Base-by-base conservation (phyloP, 2,888 invertebrate genomes). In the Argynnis bischoffii region DNA sequence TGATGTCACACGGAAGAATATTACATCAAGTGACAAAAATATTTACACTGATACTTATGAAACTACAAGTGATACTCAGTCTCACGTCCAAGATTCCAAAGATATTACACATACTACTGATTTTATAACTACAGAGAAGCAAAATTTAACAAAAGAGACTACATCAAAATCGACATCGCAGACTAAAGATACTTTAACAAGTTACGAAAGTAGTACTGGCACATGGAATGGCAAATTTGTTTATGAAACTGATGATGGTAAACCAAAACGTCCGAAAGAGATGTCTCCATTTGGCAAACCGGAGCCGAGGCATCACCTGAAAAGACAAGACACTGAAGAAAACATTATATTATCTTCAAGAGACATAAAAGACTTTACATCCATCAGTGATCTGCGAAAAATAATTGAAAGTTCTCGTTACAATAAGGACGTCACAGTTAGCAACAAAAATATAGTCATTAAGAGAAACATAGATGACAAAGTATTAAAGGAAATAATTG, bases 161-260 rank as follows among this genome's bases (percentile, higher is more conserved):
- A 81, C 81, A 63, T 84, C 85, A 35, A 79, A 79, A 46, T 79
- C 81, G 31, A 83, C 79, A 55, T 82, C 84, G 64, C 80, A 89
- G 75, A 86, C 85, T 66, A 92, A 92, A 79, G 92, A 92, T 75
- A 89, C 87, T 54, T 76, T 86, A 63, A 92, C 92, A 21, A 83
- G 84, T 26, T 92, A 92, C 72, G 92, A 90, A 75, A 85, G 89
- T 76, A 92, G 91, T 68, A 92, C 92, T 31, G 92, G 92, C 66
- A 86, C 92, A 13, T 94, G 94, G 94, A 94, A 94, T 68, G 94
- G 94, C 14, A 94, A 93, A 75, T 94, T 94, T 70, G 80, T 84
- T 21, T 92, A 93, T 72, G 94, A 94, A 79, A 93, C 86, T 71
- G 88, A 90, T 63, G 88, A 89, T 64, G 90, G 88, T 59, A 86